A percentile compares a stretch with the other conserved stretches of the same genome.
Evolutionary conservation across 2,797 vertebrate species (phyloP).

Genomic region (Mormyrus hasselquistii): DNA sequence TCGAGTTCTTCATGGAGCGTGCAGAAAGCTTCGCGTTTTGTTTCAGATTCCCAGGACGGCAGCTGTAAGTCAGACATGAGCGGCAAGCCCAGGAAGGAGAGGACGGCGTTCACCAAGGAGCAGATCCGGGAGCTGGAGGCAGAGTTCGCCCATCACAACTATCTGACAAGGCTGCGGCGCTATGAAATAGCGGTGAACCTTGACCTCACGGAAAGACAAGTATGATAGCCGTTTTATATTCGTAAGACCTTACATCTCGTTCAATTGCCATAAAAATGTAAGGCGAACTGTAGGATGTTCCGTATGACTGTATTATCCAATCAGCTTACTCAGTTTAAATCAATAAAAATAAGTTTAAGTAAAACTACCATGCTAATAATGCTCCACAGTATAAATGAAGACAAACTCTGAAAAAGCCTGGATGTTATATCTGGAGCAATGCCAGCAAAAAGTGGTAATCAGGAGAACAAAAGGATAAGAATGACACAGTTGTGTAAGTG

Average conservation of each 20-base stretch:
- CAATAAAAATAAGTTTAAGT: background rate
- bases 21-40: constrained; percentile 28
- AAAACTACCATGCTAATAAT: background rate
- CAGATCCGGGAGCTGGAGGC: constrained; percentile 98
- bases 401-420: background rate
- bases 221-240: constrained; percentile 45
- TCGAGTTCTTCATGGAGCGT: constrained; percentile 11
- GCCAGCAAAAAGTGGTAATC: background rate
- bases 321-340: background rate
- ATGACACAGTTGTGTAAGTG: background rate
- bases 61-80: constrained; percentile 95
- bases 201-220: constrained; percentile 99
- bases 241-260: background rate
- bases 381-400: background rate
- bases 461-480: background rate
- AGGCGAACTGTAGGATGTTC: background rate
- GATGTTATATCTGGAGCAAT: background rate
- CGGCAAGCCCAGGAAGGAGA: constrained; percentile 97
- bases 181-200: constrained; percentile 98
- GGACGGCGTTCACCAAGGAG: constrained; percentile 98
- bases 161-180: constrained; percentile 92
- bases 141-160: constrained; percentile 99
- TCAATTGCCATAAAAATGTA: background rate
- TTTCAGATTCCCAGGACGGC: constrained; percentile 90
- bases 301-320: background rate